Evolutionary conservation across 2,797 vertebrate species (phyloP), one percentile per base, ranked within the genome.

Genomic region (Girardinus metallicus): DNA sequence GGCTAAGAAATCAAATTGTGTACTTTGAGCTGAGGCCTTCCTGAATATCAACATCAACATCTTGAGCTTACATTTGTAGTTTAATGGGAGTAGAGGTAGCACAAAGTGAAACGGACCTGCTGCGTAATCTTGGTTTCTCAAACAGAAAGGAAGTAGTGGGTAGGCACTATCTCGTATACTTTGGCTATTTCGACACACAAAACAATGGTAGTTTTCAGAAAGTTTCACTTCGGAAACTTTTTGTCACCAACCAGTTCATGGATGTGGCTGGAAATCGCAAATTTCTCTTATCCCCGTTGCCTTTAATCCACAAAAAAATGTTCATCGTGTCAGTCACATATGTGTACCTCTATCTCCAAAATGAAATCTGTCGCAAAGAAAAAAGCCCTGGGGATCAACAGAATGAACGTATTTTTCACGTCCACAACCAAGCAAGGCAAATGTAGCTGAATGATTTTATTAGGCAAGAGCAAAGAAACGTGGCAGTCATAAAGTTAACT

Each of bases 401-500:
- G 43, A 84, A 77, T 75, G 73, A 41, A 29, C 47, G 9, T 18
- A 71, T 81, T 76, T 88, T 83, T 83, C 53, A 84, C 79, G 79
- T 74, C 49, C 76, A 71, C 79, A 76, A 80, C 60, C 55, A 74
- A 84, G 76, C 74, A 47, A 73, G 60, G 78, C 77, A 53, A 88
- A 83, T 80, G 77, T 64, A 79, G 66, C 18, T 77, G 80, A 81
- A 73, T 74, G 76, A 89, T 85, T 90, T 81, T 77, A 87, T 88
- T 76, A 80, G 75, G 76, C 21, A 2, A 77, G 79, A 78, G 84
- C 64, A 76, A 81, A 39, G 76, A 82, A 76, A 89, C 3, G 6
- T 81, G 66, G 74, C 74, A 83, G 82, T 90, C 85, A 86, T 87
- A 82, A 87, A 91, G 85, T 85, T 85, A 87, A 81, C 86, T 90